These are phyloP conservation scores for Indicator maculatus DNA, from an alignment of 2,113 vertebrate species.

Conservation along the genomic window DNA sequence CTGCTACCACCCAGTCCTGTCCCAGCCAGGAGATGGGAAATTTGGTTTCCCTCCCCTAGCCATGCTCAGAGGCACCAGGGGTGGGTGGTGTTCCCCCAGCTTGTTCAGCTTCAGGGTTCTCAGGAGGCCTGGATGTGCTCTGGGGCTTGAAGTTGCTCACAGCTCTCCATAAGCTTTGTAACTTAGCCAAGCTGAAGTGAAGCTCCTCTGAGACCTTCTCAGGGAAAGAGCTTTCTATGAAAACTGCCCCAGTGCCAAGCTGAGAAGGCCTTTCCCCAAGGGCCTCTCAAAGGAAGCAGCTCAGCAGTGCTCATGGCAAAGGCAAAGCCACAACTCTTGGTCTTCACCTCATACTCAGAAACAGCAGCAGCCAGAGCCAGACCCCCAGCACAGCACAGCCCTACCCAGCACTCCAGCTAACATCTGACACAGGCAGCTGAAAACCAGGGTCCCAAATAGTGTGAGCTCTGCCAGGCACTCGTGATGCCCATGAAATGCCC, in stretches of 20 bases:
- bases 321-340: background rate
- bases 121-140: background rate
- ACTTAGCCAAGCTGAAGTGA: background rate
- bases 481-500: too few relatives aligned
- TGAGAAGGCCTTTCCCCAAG: background rate
- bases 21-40: background rate
- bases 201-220: background rate
- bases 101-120: background rate
- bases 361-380: background rate
- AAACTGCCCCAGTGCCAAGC: background rate
- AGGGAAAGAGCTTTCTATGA: background rate
- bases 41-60: background rate
- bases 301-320: background rate
- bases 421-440: background rate
- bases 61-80: background rate
- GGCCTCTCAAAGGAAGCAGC: slow-evolving; percentile 7
- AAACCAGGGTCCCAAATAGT: rapidly evolving
- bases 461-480: rapidly evolving
- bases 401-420: background rate
- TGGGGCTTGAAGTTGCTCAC: background rate
- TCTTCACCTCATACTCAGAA: background rate
- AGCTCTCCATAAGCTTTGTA: background rate
- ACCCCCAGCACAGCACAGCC: rapidly evolving
- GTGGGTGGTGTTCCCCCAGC: background rate
- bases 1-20: background rate